A percentile compares a stretch with the other conserved stretches of the same genome.
phyloP scores from a whole-genome alignment of 2,888 invertebrate genomes.

The Tetragonula carbonaria region DNA sequence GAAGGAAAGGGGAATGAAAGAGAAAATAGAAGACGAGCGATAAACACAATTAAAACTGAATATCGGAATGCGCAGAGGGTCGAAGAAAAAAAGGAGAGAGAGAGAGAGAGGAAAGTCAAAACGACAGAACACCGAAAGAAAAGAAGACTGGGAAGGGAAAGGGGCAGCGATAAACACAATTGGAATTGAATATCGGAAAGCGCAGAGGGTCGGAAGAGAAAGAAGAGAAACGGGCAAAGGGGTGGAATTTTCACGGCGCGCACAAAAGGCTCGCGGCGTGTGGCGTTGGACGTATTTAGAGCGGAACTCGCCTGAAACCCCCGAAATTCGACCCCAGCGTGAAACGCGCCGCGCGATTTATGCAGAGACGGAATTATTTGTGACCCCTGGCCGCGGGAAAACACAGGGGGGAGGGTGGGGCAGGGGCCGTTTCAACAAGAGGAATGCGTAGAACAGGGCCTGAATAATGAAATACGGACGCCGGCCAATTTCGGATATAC shows the following conservation, averaged over 20 bases:
- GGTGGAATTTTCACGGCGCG: constrained; percentile 37
- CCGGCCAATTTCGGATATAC: constrained; percentile 49
- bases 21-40: no score
- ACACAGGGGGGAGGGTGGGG: constrained; percentile 3
- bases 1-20: no score
- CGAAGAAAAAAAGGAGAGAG: neutral
- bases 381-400: constrained; percentile 35
- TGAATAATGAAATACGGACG: constrained; percentile 58
- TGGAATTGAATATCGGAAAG: constrained; percentile 70
- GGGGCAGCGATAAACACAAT: constrained; percentile 62
- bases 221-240: constrained; percentile 56
- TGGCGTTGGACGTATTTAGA: constrained; percentile 57
- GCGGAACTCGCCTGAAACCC: constrained; percentile 54
- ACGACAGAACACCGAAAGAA: neutral
- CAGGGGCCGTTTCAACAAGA: constrained; percentile 28
- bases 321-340: constrained; percentile 46
- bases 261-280: constrained; percentile 35
- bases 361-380: constrained; percentile 60
- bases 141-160: neutral
- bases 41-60: no score
- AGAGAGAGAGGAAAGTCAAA: neutral
- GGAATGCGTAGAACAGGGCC: constrained; percentile 25
- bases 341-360: constrained; percentile 57
- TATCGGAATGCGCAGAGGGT: neutral
- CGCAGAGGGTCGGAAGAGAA: constrained; percentile 29